Evolutionary conservation across 2,888 invertebrate genomes (phyloP), one percentile per base, ranked within the genome.

Genomic region (Macaria notata): DNA sequence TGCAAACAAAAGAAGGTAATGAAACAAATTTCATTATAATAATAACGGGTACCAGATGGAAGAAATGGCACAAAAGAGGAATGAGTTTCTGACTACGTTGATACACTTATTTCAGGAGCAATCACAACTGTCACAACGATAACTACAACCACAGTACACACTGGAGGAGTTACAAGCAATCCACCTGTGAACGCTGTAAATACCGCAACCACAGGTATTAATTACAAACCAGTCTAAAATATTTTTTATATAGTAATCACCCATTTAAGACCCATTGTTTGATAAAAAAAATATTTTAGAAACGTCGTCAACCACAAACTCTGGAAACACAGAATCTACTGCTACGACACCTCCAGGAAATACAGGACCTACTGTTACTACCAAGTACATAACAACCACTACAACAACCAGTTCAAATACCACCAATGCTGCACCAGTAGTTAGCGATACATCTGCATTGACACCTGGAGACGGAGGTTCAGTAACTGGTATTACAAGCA

Each of bases 61-160:
- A 36, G 7, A 3, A 36, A 7, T 6, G 33, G 7, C 33, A 7
- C 5, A 36, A 7, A 3, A 7, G 1, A 36, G 33, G 3, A 36
- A 36, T 36, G 4, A 29, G 19, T 53, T 31, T 36, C 38, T 59
- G 59, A 65, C 30, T 6, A 43, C 9, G 46, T 42, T 8, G 61
- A 59, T 61, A 46, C 53, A 41, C 47, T 39, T 62, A 47, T 57
- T 56, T 48, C 59, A 63, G 61, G 42, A 51, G 6, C 41, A 30
- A 41, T 19, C 36, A 30, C 38, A 55, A 33, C 46, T 9, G 31
- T 9, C 29, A 42, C 39, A 3, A 41, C 46, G 46, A 9, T 8
- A 29, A 41, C 33, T 4, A 46, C 45, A 5, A 54, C 47, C n/a
- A 42, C 30, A 3, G 8, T 31, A 19, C 19, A 19, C 31, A 29